Evolutionary conservation across 2,113 vertebrate genomes (phyloP).

Genomic region (Hippocampus guttulatus): DNA sequence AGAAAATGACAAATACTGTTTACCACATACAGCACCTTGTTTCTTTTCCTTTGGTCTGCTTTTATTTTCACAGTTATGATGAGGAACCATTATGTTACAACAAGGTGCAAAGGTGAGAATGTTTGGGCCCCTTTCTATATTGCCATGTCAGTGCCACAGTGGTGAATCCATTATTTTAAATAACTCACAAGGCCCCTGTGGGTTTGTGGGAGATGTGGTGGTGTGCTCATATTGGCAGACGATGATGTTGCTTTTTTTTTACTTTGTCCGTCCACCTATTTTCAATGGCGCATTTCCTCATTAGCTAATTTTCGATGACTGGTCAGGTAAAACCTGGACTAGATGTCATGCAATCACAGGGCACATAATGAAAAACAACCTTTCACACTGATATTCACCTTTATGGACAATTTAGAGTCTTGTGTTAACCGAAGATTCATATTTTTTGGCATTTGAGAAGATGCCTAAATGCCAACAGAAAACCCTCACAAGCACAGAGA

Average conservation of each 20-base stretch:
- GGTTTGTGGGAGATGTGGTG: constrained; percentile 34
- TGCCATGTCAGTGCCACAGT: constrained; percentile 1
- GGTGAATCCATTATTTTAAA: constrained; percentile 31
- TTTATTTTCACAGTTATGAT: constrained; percentile 8
- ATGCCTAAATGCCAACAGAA: not conserved
- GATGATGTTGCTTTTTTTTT: constrained; percentile 15
- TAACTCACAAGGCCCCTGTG: constrained; percentile 14
- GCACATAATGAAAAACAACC: too few relatives aligned
- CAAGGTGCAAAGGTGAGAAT: constrained; percentile 44
- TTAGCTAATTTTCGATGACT: not conserved
- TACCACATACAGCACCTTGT: not conserved
- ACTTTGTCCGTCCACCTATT: not conserved
- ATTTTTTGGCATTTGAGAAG: not conserved
- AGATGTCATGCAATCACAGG: too few relatives aligned
- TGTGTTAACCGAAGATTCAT: not conserved
- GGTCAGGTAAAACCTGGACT: not conserved
- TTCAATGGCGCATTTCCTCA: not conserved
- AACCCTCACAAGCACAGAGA: not conserved
- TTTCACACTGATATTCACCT: too few relatives aligned
- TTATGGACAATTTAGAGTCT: too few relatives aligned
- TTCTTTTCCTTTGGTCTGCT: not conserved
- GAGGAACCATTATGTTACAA: constrained; percentile 20
- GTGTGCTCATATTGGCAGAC: constrained; percentile 36
- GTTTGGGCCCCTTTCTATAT: not conserved
- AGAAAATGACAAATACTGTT: constrained; percentile 1